Base-by-base conservation (phyloP, 2,888 invertebrate species). In the Lycaena phlaeas region DNA sequence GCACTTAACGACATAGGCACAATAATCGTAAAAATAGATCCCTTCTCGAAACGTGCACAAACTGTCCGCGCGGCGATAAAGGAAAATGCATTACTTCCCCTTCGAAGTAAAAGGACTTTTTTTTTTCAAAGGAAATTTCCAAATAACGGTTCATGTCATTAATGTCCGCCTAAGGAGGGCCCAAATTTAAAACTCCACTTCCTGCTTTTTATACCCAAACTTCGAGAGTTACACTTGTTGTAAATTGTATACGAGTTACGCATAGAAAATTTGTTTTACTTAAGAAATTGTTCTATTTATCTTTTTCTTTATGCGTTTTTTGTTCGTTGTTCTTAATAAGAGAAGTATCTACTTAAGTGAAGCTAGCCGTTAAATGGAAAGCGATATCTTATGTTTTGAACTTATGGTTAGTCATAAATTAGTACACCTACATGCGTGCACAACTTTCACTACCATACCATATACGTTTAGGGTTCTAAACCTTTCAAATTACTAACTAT, bases 41-140 rank as follows among this genome's bases (percentile, higher is more conserved):
- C 76, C 76, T 71, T 62, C 66, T 64, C 64, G 70, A 72, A 64
- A 62, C 74, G 68, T 69, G 61, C 64, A 68, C 66, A 66, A 77
- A 74, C 76, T 77, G 81, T 78, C 78, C 72, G 68, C 73, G 59
- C 56, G 65, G 70, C 67, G 75, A 81, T 81, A 81, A 82, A 81
- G 71, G 75, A 74, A 81, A 82, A 82, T 76, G 79, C 82, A 81
- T 82, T 81, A 77, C 78, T 72, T 79, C 74, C 79, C 75, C 59
- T 56, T 57, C 48, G 54, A 54, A 51, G 54, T 69, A 66, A 64
- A 64, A 64, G 4, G 22, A 22, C 22, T 22, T 22, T 64, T 66
- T 71, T 75, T 71, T 67, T 71, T 73, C 57, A 64, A 74, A 73
- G 67, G 69, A 64, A 64, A 73, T 72, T 66, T 68, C 61, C 68